Conservation (phyloP, 2,888 invertebrate genomes). For the Acanthococcus lagerstroemiae region DNA sequence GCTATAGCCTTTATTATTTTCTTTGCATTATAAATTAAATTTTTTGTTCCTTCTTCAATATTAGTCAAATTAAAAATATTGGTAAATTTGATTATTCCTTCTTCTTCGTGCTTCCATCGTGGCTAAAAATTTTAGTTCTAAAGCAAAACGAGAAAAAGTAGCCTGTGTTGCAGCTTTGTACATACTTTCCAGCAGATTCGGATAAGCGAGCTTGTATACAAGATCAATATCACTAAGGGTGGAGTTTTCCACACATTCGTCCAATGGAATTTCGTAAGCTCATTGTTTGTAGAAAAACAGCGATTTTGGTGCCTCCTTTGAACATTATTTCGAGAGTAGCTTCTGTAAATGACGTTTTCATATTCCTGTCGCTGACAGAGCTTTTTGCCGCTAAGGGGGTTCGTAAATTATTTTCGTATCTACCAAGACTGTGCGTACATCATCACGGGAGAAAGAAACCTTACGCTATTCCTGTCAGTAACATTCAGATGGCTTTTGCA, state of each 20-base stretch:
- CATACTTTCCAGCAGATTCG: too few species aligned
- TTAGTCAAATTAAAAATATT: too few species aligned
- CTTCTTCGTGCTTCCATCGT: too few species aligned
- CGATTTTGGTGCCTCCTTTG: not conserved
- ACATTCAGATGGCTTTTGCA: not conserved
- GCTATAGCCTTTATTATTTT: too few species aligned
- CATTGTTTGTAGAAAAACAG: not conserved
- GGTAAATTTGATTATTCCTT: too few species aligned
- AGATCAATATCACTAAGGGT: not conserved
- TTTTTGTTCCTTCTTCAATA: too few species aligned
- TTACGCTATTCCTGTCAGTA: not conserved
- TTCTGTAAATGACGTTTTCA: conserved; percentile 18
- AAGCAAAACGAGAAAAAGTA: too few species aligned
- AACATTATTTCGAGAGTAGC: not conserved
- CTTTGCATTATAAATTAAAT: too few species aligned
- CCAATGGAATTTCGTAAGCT: conserved; percentile 4
- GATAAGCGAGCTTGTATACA: too few species aligned
- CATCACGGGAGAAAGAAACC: not conserved
- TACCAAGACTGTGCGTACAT: not conserved
- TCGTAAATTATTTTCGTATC: conserved; percentile 7
- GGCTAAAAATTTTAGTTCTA: too few species aligned
- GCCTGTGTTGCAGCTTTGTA: too few species aligned
- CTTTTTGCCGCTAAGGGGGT: not conserved
- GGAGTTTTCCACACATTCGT: not conserved
- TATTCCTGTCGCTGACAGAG: conserved; percentile 12